Evolutionary conservation across 2,888 invertebrate genomes (phyloP).

Genomic region (Orthosia gothica): DNA sequence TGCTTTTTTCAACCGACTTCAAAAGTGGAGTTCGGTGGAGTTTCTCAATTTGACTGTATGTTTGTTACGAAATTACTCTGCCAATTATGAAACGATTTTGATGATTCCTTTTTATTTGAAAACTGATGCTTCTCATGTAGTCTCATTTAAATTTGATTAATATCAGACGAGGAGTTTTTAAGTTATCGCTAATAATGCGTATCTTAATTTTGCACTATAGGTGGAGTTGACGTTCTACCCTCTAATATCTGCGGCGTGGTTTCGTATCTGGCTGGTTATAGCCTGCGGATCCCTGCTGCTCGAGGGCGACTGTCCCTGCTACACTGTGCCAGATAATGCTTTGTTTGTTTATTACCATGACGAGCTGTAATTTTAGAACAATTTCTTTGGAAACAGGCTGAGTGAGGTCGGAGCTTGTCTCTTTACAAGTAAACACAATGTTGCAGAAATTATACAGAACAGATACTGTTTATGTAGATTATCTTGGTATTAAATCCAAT

Average conservation of each 20-base stretch:
- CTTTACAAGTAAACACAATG: slow-evolving; percentile 28
- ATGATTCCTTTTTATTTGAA: too few species aligned
- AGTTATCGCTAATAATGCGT: too few species aligned
- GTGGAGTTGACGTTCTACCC: slow-evolving; percentile 4
- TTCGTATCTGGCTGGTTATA: slow-evolving; percentile 46
- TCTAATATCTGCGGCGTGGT: slow-evolving; percentile 18
- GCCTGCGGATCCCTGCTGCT: slow-evolving; percentile 53
- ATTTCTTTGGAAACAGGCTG: slow-evolving; percentile 54
- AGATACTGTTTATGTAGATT: slow-evolving; percentile 20
- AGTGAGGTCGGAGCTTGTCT: slow-evolving; percentile 38
- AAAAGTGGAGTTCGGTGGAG: too few species aligned
- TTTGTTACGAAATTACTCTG: too few species aligned
- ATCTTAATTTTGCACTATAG: background rate
- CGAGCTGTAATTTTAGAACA: slow-evolving; percentile 59
- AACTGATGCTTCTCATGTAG: too few species aligned
- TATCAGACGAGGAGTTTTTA: too few species aligned
- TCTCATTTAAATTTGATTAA: too few species aligned
- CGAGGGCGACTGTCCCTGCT: slow-evolving; percentile 57
- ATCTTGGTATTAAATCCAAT: background rate
- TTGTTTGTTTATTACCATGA: slow-evolving; percentile 66
- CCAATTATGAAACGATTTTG: too few species aligned
- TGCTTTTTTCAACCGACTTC: too few species aligned
- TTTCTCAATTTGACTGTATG: too few species aligned
- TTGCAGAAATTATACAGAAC: slow-evolving; percentile 8
- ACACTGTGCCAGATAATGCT: slow-evolving; percentile 62